Evolutionary conservation across 2,797 vertebrate species (phyloP).

Genomic region (Rhinichthys osculus): DNA sequence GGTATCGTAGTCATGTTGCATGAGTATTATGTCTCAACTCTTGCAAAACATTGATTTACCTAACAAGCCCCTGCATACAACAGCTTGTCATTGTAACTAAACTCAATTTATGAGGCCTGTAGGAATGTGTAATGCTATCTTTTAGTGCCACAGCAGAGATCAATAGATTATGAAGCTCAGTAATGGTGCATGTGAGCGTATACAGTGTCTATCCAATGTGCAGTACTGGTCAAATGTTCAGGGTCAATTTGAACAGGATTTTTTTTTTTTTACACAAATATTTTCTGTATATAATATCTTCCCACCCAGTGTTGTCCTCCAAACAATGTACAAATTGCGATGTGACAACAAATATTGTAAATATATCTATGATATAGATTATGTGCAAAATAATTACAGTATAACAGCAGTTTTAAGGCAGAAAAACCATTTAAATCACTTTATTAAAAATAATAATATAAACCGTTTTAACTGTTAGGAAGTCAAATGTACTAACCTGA

Average conservation of each 20-base stretch:
- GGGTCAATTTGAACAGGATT: neutral
- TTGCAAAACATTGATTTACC: constrained; percentile 42
- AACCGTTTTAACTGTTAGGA: neutral
- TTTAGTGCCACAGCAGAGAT: neutral
- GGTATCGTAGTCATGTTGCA: constrained; percentile 19
- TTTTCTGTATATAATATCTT: neutral
- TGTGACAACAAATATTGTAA: neutral
- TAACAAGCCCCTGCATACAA: constrained; percentile 15
- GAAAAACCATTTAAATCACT: neutral
- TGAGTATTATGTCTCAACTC: constrained; percentile 9
- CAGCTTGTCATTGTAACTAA: constrained; percentile 14
- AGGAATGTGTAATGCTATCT: neutral
- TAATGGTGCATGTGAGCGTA: neutral
- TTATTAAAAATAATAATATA: neutral
- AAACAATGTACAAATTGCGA: neutral
- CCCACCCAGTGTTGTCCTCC: neutral
- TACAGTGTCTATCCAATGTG: neutral
- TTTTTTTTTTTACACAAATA: neutral
- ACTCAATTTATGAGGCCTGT: neutral
- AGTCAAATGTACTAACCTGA: neutral
- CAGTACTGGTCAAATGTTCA: neutral
- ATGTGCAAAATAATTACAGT: neutral
- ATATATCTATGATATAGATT: neutral
- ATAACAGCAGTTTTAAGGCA: neutral
- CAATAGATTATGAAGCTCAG: neutral